phyloP scores from a whole-genome alignment of 1,140 invertebrate genomes.

The Sarcophaga bullata region DNA sequence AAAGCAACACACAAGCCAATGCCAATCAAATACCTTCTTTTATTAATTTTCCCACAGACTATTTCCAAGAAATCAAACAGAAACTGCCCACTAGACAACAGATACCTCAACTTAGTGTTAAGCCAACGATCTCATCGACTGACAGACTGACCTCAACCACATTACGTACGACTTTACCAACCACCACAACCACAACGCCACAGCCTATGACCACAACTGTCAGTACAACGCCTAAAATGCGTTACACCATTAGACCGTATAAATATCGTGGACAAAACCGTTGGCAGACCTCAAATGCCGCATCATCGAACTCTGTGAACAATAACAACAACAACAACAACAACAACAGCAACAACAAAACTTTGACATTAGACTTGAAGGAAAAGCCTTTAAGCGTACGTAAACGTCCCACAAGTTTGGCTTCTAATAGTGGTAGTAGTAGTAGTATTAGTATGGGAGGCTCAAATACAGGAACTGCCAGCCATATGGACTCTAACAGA shows the following conservation, averaged over 20 bases:
- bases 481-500: constrained; percentile 41
- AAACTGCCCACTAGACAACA: constrained; percentile 48
- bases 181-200: constrained; percentile 47
- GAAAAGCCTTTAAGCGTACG: constrained; percentile 12
- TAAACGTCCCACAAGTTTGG: constrained; percentile 41
- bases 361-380: constrained; percentile 28
- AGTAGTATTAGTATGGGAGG: constrained; percentile 20
- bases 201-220: constrained; percentile 62
- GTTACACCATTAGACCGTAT: constrained; percentile 53
- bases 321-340: constrained; percentile 44
- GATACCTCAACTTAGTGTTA: constrained; percentile 27
- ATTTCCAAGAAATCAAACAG: constrained; percentile 62
- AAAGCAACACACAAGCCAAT: constrained; percentile 32
- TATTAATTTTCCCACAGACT: constrained; percentile 62
- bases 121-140: constrained; percentile 50
- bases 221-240: constrained; percentile 45
- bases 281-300: constrained; percentile 41
- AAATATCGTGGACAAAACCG: constrained; percentile 57
- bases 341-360: constrained; percentile 37
- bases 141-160: constrained; percentile 52
- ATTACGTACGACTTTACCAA: constrained; percentile 49
- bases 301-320: not conserved
- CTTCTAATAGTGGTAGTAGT: constrained; percentile 18
- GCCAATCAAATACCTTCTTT: constrained; percentile 58
- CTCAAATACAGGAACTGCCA: not conserved